Percentiles rank a stretch among this genome's conserved stretches.
phyloP scores from a whole-genome alignment of 2,797 vertebrate genomes.

The Hemitrygon akajei region DNA sequence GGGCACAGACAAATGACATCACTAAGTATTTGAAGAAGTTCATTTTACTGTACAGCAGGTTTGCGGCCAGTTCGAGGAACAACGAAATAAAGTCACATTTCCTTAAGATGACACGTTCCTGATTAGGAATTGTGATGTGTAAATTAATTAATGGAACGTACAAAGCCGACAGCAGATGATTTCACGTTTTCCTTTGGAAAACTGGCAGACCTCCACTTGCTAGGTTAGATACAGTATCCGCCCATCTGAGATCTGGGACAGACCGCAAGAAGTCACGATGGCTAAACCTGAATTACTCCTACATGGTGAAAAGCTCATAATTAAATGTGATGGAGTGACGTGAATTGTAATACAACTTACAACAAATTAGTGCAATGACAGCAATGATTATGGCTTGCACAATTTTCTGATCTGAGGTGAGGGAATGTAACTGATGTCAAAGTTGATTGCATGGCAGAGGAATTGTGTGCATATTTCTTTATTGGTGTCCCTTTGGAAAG shows the following conservation, averaged over 20 bases:
- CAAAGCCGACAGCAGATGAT: not conserved
- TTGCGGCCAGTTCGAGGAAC: not conserved
- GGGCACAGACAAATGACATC: not conserved
- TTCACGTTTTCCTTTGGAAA: not conserved
- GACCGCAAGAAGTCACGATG: not conserved
- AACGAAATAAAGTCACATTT: not conserved
- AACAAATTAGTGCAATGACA: not conserved
- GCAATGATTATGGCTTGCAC: not conserved
- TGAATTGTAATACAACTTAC: not conserved
- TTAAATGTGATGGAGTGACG: not conserved
- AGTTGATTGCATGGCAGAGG: not conserved
- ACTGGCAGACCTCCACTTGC: not conserved
- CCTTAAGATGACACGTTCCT: not conserved
- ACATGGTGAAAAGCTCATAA: not conserved
- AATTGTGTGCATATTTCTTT: not conserved
- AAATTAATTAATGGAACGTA: not conserved
- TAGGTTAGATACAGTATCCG: not conserved
- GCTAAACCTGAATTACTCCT: not conserved
- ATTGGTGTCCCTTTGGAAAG: not conserved
- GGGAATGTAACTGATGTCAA: not conserved
- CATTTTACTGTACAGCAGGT: not conserved
- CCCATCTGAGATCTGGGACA: not conserved
- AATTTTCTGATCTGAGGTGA: not conserved
- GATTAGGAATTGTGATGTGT: not conserved
- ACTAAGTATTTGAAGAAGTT: not conserved